Base-by-base conservation (phyloP, 2,888 invertebrate genomes). In the Dicranocentrus wangi region DNA sequence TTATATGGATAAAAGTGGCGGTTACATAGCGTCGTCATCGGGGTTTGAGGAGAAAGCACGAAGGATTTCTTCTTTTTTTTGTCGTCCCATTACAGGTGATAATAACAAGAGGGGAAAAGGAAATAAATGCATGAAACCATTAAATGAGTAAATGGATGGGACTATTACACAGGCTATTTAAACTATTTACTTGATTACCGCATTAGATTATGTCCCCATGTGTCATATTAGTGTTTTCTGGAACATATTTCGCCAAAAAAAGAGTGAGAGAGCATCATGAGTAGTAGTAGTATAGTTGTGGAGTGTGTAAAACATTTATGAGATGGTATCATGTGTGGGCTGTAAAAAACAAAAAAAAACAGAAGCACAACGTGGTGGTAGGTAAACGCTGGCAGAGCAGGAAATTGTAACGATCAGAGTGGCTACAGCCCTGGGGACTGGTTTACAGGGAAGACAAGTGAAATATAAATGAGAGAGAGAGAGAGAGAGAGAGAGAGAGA, bases 161-260 rank as follows among this genome's bases (percentile, higher is more conserved):
- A 27, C 71, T 61, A 71, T 71, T 71, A 63, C 65, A 27, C 47
- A 25, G 55, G 25, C 32, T 65, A 61, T 78, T 77, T 69, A 77
- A 77, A 77, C 77, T 53, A 72, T 79, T 72, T 79, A 79, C 72
- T 72, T 66, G 79, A 79, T 66, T 79, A 71, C 47, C 71, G 61
- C 78, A 79, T 79, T 66, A 66, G 65, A 79, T 72, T 72, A 68
- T 72, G 79, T 79, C 72, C 79, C 72, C 71, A 79, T 79, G 71
- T 79, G 79, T 72, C 79, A 79, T 72, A 79, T 79, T 79, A 79
- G 39, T 70, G 25, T 19, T 19, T 28, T 66, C 58, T 17, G 15
- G 19, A 53, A 68, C 39, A 53, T 23, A 53, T 68, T 15, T 27
- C 63, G 19, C 17, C 21, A 17, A n/a, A 25, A 28, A n/a, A n/a